Percentiles rank a stretch among this genome's conserved stretches.
Evolutionary conservation across 1,140 invertebrate species (phyloP).

Genomic region (Drosophila pseudoananassae): DNA sequence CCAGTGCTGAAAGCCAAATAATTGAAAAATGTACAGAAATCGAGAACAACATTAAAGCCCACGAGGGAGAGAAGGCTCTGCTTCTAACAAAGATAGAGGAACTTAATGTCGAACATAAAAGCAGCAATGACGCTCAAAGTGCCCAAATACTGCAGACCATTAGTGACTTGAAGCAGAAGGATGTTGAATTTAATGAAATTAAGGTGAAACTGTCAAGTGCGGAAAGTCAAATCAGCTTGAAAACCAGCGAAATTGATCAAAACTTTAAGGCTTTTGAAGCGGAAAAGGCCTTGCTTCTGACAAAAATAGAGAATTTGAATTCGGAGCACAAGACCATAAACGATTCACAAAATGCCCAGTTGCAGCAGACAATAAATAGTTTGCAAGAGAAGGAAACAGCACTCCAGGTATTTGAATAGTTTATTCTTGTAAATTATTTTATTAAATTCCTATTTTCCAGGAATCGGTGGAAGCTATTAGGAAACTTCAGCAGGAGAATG

Average conservation of each 20-base stretch:
- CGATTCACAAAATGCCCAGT: slow-evolving; percentile 11
- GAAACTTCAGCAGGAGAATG: slow-evolving; percentile 33
- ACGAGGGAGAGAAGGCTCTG: slow-evolving; percentile 45
- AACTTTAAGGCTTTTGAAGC: slow-evolving; percentile 22
- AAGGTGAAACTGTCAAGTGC: slow-evolving; percentile 10
- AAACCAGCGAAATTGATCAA: slow-evolving; percentile 11
- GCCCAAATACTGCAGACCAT: slow-evolving; percentile 11
- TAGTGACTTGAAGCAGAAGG: slow-evolving; percentile 13
- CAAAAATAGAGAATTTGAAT: slow-evolving; percentile 18
- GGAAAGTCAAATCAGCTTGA: slow-evolving; percentile 12
- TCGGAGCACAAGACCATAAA: slow-evolving; percentile 16
- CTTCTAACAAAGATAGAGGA: slow-evolving; percentile 39
- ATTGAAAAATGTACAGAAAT: slow-evolving; percentile 38
- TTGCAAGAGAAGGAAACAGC: slow-evolving; percentile 34
- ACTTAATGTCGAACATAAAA: slow-evolving; percentile 14
- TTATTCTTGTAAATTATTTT: background rate
- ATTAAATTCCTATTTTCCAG: slow-evolving; percentile 11
- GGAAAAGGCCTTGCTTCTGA: slow-evolving; percentile 20
- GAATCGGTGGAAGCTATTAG: slow-evolving; percentile 20
- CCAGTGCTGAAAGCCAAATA: slow-evolving; percentile 41
- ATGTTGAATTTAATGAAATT: slow-evolving; percentile 5
- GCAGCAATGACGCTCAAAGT: slow-evolving; percentile 21
- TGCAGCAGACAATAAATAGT: slow-evolving; percentile 17
- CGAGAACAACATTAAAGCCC: slow-evolving; percentile 14
- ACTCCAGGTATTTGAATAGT: slow-evolving; percentile 20